Percentiles rank a stretch among this genome's conserved stretches.
These are phyloP conservation scores for Gracilinanus agilis DNA, from an alignment of 2,113 vertebrate species.

Conservation along the genomic window DNA sequence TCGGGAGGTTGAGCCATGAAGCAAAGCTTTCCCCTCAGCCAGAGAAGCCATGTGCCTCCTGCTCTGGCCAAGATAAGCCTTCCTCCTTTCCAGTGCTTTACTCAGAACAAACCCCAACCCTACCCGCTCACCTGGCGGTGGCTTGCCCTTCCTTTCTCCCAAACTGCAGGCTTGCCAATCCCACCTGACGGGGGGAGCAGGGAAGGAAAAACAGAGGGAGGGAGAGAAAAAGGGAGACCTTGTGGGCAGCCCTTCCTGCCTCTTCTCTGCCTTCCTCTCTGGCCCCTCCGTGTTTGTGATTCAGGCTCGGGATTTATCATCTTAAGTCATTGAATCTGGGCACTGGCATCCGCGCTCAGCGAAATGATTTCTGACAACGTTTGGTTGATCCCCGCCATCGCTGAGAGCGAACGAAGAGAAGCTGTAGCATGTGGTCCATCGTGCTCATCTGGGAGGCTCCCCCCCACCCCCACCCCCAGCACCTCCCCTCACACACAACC, in stretches of 20 bases:
- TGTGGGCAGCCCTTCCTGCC: background rate
- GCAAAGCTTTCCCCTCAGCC: background rate
- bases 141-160: background rate
- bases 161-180: constrained; percentile 36
- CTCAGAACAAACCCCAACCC: background rate
- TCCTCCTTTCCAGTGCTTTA: constrained; percentile 9
- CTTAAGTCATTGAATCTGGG: constrained; percentile 84
- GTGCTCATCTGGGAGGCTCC: constrained; percentile 49
- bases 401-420: constrained; percentile 52
- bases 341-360: constrained; percentile 62
- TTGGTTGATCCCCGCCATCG: constrained; percentile 68
- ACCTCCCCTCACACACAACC: background rate
- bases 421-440: constrained; percentile 22
- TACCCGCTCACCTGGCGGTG: constrained; percentile 6
- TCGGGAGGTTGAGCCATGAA: background rate
- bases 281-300: constrained; percentile 60
- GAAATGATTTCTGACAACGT: constrained; percentile 77
- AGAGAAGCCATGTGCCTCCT: background rate
- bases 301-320: constrained; percentile 60
- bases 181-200: background rate
- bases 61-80: constrained; percentile 3
- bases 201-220: background rate
- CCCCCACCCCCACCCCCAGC: background rate
- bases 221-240: background rate
- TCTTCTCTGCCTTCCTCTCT: constrained; percentile 30